Evolutionary conservation across 2,113 vertebrate genomes (phyloP).

Genomic region (Syngnathus typhle): DNA sequence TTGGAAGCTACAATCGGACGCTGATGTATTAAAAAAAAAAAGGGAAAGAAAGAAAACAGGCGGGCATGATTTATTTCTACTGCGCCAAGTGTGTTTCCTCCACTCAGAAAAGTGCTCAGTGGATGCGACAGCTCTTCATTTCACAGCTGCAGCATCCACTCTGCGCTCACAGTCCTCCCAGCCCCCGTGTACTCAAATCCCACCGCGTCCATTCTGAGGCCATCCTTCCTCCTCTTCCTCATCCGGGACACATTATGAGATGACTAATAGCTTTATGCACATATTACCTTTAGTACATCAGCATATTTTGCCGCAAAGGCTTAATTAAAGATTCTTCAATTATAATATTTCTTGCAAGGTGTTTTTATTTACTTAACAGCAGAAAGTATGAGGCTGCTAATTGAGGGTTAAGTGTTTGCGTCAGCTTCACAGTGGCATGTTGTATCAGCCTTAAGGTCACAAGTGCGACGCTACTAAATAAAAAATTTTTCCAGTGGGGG

Average conservation of each 20-base stretch:
- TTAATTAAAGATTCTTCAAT: not conserved
- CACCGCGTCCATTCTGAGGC: constrained; percentile 59
- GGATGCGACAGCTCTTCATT: constrained; percentile 67
- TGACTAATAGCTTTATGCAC: constrained; percentile 57
- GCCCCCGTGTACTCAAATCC: constrained; percentile 50
- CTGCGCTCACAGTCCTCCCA: constrained; percentile 53
- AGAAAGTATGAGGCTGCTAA: not conserved
- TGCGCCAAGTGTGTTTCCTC: constrained; percentile 63
- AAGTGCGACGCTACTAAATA: too few relatives aligned
- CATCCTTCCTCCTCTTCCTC: constrained; percentile 41
- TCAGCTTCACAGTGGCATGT: too few relatives aligned
- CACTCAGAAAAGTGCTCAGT: constrained; percentile 55
- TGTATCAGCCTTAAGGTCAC: not conserved
- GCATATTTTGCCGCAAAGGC: not conserved
- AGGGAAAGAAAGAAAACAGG: constrained; percentile 16
- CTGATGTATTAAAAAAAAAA: constrained; percentile 36
- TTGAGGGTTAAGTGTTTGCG: not conserved
- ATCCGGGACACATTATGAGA: constrained; percentile 42
- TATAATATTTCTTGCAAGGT: not conserved
- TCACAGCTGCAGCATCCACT: constrained; percentile 66
- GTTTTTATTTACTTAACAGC: not conserved
- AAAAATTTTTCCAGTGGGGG: not conserved
- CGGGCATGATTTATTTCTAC: constrained; percentile 69
- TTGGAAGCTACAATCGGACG: constrained; percentile 43
- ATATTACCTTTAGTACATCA: constrained; percentile 7